Conservation (phyloP, 1,140 invertebrate genomes). For the Trinorchestia longiramus region DNA sequence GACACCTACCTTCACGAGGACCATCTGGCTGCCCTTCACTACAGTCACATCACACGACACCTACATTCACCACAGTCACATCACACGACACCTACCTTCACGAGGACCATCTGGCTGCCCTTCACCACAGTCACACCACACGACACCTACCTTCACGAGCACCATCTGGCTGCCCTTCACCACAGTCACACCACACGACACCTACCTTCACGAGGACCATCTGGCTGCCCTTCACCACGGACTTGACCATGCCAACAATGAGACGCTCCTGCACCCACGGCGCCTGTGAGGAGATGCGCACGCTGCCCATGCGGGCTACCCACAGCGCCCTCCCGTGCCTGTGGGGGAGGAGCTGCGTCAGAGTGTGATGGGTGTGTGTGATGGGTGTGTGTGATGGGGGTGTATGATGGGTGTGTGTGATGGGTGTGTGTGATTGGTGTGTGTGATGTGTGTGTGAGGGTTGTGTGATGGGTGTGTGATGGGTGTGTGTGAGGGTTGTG, state of each 20-base stretch:
- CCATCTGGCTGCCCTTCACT: too few species aligned
- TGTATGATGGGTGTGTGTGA: neutral
- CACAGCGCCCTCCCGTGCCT: conserved; percentile 65
- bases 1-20: conserved; percentile 78
- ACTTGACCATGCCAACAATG: conserved; percentile 89
- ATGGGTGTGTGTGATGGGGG: neutral
- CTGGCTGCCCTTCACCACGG: conserved; percentile 87
- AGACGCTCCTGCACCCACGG: conserved; percentile 89
- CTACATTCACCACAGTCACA: too few species aligned
- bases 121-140: too few species aligned
- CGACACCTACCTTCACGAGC: conserved; percentile 77
- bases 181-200: conserved; percentile 75
- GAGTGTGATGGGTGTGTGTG: neutral
- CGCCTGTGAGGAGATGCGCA: conserved; percentile 75
- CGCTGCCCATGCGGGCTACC: conserved; percentile 78
- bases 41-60: too few species aligned
- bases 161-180: too few species aligned
- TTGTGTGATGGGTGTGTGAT: neutral
- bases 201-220: conserved; percentile 83
- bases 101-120: too few species aligned
- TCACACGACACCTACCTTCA: too few species aligned
- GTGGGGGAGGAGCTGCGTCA: neutral
- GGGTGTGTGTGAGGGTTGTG: neutral
- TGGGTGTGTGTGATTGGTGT: neutral
- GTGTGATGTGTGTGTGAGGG: neutral